Evolutionary conservation across 2,888 invertebrate species (phyloP).

Genomic region (Diarsia mendica): DNA sequence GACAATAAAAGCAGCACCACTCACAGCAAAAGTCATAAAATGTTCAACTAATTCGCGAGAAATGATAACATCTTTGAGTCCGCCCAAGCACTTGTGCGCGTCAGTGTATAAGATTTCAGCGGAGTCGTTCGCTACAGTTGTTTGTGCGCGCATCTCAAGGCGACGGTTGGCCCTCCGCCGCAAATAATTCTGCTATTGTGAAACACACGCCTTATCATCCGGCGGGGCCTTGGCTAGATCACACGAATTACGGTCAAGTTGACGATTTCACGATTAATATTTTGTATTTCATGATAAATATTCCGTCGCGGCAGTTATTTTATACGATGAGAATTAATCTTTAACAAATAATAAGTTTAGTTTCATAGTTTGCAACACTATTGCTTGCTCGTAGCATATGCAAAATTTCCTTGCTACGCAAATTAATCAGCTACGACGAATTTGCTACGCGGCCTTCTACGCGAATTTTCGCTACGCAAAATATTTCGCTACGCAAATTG

Average conservation of each 20-base stretch:
- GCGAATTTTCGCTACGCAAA: slow-evolving; percentile 51
- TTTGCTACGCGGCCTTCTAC: slow-evolving; percentile 47
- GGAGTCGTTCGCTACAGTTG: slow-evolving; percentile 83
- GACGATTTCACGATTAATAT: slow-evolving; percentile 87
- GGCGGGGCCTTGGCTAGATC: slow-evolving; percentile 86
- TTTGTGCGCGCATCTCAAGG: slow-evolving; percentile 89
- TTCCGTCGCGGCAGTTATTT: slow-evolving; percentile 65
- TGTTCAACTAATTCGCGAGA: background rate
- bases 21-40: background rate
- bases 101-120: slow-evolving; percentile 84
- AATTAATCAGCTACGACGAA: slow-evolving; percentile 51
- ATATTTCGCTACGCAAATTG: slow-evolving; percentile 35
- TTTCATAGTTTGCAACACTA: background rate
- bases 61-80: background rate
- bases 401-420: slow-evolving; percentile 34
- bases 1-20: background rate
- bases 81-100: slow-evolving; percentile 74
- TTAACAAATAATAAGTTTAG: slow-evolving; percentile 8
- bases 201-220: slow-evolving; percentile 86
- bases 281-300: slow-evolving; percentile 81
- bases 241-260: slow-evolving; percentile 90
- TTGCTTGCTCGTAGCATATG: slow-evolving; percentile 22
- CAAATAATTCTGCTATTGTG: slow-evolving; percentile 91
- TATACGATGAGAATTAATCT: slow-evolving; percentile 8
- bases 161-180: slow-evolving; percentile 83